A percentile compares a stretch with the other conserved stretches of the same genome.
These are phyloP conservation scores for Deroplatys truncata DNA, from an alignment of 2,888 invertebrate species.

Conservation along the genomic window DNA sequence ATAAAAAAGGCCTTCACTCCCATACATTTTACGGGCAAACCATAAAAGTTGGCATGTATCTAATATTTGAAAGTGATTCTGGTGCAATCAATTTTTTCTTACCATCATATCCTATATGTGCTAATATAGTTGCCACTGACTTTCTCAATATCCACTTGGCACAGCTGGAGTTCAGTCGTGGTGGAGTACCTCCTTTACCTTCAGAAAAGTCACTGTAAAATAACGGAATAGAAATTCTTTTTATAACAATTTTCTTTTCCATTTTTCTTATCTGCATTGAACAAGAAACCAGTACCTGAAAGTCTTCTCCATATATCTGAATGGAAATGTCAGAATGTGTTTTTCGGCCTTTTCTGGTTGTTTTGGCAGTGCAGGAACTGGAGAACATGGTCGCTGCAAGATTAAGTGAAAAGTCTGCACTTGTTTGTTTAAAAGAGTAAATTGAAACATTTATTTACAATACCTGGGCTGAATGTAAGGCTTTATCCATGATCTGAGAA, in stretches of 20 bases:
- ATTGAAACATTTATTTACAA: too few relatives aligned
- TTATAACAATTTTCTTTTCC: not conserved
- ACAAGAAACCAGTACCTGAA: not conserved
- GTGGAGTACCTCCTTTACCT: slow-evolving; percentile 4
- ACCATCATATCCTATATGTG: slow-evolving; percentile 54
- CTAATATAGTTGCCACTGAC: slow-evolving; percentile 48
- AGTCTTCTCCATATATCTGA: slow-evolving; percentile 5
- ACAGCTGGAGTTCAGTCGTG: slow-evolving; percentile 36
- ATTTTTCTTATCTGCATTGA: not conserved
- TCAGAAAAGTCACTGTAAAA: slow-evolving; percentile 11
- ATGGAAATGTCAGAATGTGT: not conserved
- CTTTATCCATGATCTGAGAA: too few relatives aligned
- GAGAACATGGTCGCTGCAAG: not conserved
- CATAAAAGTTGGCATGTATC: too few relatives aligned
- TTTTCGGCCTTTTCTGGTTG: not conserved
- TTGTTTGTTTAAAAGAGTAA: too few relatives aligned
- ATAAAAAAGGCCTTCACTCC: not conserved
- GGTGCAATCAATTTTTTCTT: slow-evolving; percentile 15
- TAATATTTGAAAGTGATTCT: too few relatives aligned
- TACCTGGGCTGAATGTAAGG: too few relatives aligned
- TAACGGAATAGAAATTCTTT: not conserved
- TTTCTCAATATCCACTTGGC: slow-evolving; percentile 46
- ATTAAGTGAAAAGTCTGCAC: not conserved
- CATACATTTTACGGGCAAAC: too few relatives aligned
- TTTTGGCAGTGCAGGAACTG: not conserved